phyloP scores from a whole-genome alignment of 2,113 vertebrate genomes.

The Neodon shergylaensis region DNA sequence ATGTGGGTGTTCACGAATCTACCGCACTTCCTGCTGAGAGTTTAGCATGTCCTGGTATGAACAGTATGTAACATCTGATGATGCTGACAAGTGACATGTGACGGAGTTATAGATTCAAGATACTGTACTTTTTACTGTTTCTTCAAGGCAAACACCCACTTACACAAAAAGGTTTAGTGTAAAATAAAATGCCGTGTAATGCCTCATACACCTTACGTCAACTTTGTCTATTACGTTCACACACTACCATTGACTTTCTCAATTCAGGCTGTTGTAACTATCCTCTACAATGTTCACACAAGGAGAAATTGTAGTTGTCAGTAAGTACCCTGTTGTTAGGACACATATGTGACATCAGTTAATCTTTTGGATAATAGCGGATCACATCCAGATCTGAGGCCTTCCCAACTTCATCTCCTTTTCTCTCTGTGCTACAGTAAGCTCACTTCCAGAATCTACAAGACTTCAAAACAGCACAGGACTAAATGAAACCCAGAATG shows the following conservation, averaged over 20 bases:
- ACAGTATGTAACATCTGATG: background rate
- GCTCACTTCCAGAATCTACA: background rate
- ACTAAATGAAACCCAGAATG: background rate
- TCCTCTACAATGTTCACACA: background rate
- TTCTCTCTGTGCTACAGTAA: background rate
- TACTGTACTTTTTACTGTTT: background rate
- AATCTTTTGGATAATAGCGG: background rate
- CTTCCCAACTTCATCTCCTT: background rate
- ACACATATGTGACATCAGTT: background rate
- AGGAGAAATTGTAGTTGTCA: background rate
- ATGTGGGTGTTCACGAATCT: background rate
- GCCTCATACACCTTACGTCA: fast-evolving
- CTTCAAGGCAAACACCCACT: background rate
- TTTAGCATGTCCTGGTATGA: background rate
- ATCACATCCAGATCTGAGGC: background rate
- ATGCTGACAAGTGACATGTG: background rate
- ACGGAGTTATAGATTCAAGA: background rate
- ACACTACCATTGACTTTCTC: background rate
- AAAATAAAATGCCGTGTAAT: background rate
- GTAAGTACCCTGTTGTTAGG: background rate
- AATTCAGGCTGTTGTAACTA: background rate
- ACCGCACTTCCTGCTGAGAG: background rate
- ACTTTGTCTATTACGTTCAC: background rate
- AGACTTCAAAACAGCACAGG: background rate
- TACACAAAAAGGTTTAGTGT: background rate